Base-by-base conservation (phyloP, 2,888 invertebrate species). In the Prenolepis imparis region DNA sequence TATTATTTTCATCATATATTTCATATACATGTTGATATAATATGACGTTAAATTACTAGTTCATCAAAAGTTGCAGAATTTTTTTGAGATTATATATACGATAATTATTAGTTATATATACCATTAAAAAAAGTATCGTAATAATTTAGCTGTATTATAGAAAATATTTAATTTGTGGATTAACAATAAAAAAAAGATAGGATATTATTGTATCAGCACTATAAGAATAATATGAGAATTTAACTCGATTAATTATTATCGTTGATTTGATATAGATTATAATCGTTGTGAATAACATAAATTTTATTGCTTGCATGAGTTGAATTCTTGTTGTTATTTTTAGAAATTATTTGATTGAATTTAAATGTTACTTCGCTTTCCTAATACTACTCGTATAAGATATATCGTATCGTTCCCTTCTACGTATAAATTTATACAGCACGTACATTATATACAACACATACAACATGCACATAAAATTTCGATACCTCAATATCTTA, bases 241-340 rank as follows among this genome's bases (percentile, higher is more conserved):
- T 77, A 48, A 68, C 11, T 55, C n/a, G 1, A 57, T 52, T 77
- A 77, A 41, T 70, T 18, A 44, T 44, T 44, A 0, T 28, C 44
- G 3, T 44, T 59, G n/a, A 18, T 78, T 41, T 44, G 9, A 24
- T n/a, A 36, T 15, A 39, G 52, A 77, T 77, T 77, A 32, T 55
- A 67, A 77, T 67, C 55, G 67, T 75, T n/a, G n/a, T 39, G 24
- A 41, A 21, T 75, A 28, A n/a, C 32, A 36, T 39, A 68, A 12
- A 55, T 21, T 67, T 70, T 55, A 21, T 9, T 24, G 74, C 74
- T 78, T 78, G 59, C 74, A 36, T 32, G 32, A 12, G 21, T n/a
- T 6, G 55, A 12, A 5, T 44, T 44, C 12, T 70, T 21, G 11
- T 44, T 12, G 67, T 28, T n/a, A 68, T 28, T 12, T 55, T 55